Evolutionary conservation across 2,113 vertebrate species (phyloP).

Genomic region (Nothobranchius kuhntae): DNA sequence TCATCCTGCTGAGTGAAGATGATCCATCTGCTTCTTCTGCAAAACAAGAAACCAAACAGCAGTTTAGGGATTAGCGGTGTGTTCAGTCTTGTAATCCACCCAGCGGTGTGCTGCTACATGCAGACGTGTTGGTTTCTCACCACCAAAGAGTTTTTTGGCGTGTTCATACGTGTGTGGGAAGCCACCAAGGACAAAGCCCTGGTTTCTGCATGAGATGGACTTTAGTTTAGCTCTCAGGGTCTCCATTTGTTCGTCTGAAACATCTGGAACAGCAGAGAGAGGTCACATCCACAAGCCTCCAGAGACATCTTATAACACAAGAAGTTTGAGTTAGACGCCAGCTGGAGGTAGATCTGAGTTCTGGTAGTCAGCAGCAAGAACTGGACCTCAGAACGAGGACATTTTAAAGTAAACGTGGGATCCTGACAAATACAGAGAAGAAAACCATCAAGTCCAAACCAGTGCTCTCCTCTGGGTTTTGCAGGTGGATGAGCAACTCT

Average conservation of each 20-base stretch:
- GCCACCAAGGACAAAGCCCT: slow-evolving; percentile 91
- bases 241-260: slow-evolving; percentile 81
- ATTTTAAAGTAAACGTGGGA: too few species aligned
- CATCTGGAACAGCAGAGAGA: slow-evolving; percentile 65
- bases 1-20: slow-evolving; percentile 69
- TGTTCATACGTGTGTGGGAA: slow-evolving; percentile 88
- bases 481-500: slow-evolving; percentile 78
- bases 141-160: slow-evolving; percentile 84
- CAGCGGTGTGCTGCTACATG: background rate
- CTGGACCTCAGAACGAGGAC: too few species aligned
- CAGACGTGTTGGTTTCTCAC: slow-evolving; percentile 69
- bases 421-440: too few species aligned
- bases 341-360: too few species aligned
- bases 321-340: too few species aligned
- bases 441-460: slow-evolving; percentile 57
- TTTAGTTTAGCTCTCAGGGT: slow-evolving; percentile 86
- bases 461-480: slow-evolving; percentile 81
- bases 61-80: too few species aligned
- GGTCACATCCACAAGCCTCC: too few species aligned
- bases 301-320: too few species aligned
- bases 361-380: too few species aligned
- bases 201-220: slow-evolving; percentile 90
- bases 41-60: background rate
- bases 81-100: background rate
- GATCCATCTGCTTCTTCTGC: slow-evolving; percentile 75